phyloP scores from a whole-genome alignment of 2,888 invertebrate genomes.

The Tuberolachnus salignus region DNA sequence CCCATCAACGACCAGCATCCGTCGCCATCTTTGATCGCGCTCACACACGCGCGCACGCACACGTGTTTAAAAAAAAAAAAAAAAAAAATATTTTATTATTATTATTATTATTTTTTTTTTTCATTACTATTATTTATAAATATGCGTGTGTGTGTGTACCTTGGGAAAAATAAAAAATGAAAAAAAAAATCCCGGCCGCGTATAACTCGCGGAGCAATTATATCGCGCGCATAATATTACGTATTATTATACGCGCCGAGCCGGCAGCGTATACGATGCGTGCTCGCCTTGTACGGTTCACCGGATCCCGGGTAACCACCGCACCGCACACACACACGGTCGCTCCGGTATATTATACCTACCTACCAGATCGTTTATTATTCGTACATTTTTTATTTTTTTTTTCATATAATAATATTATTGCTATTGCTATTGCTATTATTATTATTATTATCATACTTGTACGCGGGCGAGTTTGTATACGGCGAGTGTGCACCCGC shows the following conservation, averaged over 20 bases:
- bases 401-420: too few relatives aligned
- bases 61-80: too few relatives aligned
- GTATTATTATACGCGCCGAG: slow-evolving; percentile 6
- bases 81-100: too few relatives aligned
- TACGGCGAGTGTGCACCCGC: too few relatives aligned
- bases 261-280: too few relatives aligned
- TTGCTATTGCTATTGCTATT: too few relatives aligned
- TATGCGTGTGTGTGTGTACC: slow-evolving; percentile 17
- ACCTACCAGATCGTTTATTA: slow-evolving; percentile 32
- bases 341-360: too few relatives aligned
- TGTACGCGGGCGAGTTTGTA: too few relatives aligned
- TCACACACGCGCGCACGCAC: not conserved
- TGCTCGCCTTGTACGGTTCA: slow-evolving; percentile 55
- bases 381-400: slow-evolving; percentile 24
- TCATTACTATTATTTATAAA: not conserved
- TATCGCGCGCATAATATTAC: slow-evolving; percentile 14
- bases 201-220: slow-evolving; percentile 37
- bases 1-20: slow-evolving; percentile 56
- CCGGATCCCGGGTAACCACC: slow-evolving; percentile 42
- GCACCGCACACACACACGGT: slow-evolving; percentile 3
- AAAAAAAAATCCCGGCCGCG: slow-evolving; percentile 34
- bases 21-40: slow-evolving; percentile 54
- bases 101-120: too few relatives aligned
- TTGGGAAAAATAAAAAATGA: too few relatives aligned
- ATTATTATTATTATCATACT: too few relatives aligned